A percentile compares a stretch with the other conserved stretches of the same genome.
phyloP scores from a whole-genome alignment of 2,113 vertebrate genomes.

The Atherinomorus stipes region DNA sequence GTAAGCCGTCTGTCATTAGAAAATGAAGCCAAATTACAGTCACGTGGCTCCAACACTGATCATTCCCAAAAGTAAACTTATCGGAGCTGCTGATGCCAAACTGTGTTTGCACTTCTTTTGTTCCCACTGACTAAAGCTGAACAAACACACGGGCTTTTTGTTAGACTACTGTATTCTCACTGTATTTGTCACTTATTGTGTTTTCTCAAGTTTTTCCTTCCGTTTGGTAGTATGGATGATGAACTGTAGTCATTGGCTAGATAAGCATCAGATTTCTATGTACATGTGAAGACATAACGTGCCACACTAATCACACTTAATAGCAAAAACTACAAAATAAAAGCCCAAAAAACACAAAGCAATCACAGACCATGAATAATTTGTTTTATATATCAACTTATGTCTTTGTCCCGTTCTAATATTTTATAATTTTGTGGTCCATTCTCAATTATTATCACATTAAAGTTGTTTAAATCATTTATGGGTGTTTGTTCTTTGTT shows the following conservation, averaged over 20 bases:
- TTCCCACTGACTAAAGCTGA: constrained; percentile 31
- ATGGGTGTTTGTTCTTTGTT: too few relatives aligned
- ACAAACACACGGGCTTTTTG: constrained; percentile 6
- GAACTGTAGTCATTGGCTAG: not conserved
- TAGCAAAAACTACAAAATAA: not conserved
- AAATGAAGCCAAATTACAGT: constrained; percentile 61
- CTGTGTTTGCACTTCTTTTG: constrained; percentile 41
- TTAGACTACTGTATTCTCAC: constrained; percentile 1
- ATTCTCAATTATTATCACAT: too few relatives aligned
- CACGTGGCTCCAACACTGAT: constrained; percentile 37
- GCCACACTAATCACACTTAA: not conserved
- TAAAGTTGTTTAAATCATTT: too few relatives aligned
- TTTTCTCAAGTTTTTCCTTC: not conserved
- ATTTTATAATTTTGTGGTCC: not conserved
- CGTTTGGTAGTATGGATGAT: constrained; percentile 3
- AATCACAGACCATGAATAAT: not conserved
- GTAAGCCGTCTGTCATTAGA: constrained; percentile 88
- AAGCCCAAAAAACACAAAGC: not conserved
- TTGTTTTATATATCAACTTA: not conserved
- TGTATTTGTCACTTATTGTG: not conserved
- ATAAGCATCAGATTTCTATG: not conserved
- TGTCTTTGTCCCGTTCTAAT: not conserved
- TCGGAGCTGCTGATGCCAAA: constrained; percentile 27
- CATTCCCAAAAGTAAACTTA: constrained; percentile 37
- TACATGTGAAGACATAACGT: not conserved